Evolutionary conservation across 2,888 invertebrate species (phyloP), one percentile per base, ranked within the genome.

Genomic region (Troides helena): DNA sequence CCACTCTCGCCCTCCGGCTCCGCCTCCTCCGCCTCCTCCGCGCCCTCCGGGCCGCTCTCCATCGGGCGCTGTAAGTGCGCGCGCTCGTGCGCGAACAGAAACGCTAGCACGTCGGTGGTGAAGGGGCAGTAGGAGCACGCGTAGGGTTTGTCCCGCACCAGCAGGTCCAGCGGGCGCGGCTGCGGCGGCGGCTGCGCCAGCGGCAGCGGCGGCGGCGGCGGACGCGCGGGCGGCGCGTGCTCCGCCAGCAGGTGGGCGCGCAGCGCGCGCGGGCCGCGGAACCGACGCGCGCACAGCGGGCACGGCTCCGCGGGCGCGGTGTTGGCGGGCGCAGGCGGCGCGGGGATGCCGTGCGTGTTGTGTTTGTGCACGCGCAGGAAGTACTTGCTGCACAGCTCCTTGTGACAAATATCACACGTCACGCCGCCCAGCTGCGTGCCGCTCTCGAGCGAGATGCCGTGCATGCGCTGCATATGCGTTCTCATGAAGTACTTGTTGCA

Each of bases 401-500:
- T 99, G 92, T 99, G 98, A 89, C 99, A 99, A 76, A 99, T 98
- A 88, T 99, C 98, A 89, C 99, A 99, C 62, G 98, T 97, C 10
- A 98, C 98, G 30, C 98, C 98, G 8, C 98, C 98, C 57, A 98
- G 96, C 85, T 97, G 97, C 53, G 98, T 96, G 25, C 97, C 98
- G 81, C 97, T 97, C 88, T 98, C 98, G 65, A 98, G 96, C 84
- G 98, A 97, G 79, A 98, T 98, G 61, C 98, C 98, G 88, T 98
- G 99, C 98, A 99, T 99, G 85, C 99, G 96, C 84, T 98, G 96
- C 98, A 99, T 99, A 93, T 99, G 99, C 1, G 99, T 99, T 86
- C 99, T 98, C 96, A 99, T 98, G 89, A 99, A 99, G 87, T 99
- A 99, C 89, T 99, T 99, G 93, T 99, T 99, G 93, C 99, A 99